Evolutionary conservation across 2,797 vertebrate genomes (phyloP), one percentile per base, ranked within the genome.

Genomic region (Acropternis orthonyx): DNA sequence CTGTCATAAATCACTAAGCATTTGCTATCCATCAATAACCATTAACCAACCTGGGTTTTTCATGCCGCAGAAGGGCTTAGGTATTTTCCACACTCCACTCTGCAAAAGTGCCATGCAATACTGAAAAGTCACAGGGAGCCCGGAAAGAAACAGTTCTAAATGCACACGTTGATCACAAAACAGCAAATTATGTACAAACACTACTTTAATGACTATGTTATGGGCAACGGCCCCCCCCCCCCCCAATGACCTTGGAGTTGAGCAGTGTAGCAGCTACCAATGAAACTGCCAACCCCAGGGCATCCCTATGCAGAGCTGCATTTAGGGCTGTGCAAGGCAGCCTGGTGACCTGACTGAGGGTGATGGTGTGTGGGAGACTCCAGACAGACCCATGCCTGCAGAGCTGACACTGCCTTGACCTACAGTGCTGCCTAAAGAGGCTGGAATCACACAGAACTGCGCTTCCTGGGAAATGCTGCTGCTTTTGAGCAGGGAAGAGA

Each of bases 21-120:
- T 73, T 87, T 92, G 80, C 59, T 76, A 43, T 23, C 80, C 85
- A 90, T 82, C 91, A 79, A 63, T 94, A 94, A 94, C 89, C 89
- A 94, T 88, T 86, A 96, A 94, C 94, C 67, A 79, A 41, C 49
- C 51, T 79, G 73, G 0, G 19, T 73, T 78, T 56, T 69, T 76
- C 34, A 78, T 4, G 5, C 30, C 3, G 1, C 24, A 36, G 8
- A 74, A 56, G 34, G 43, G 76, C 51, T 75, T 8, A 9, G 4
- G 8, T 12, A 41, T 79, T 89, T 86, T 69, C 44, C 71, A 58
- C 66, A 71, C 39, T 78, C 80, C 51, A 19, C 34, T 81, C 48
- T 39, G 39, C 48, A 32, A 43, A 85, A 44, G 34, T 23, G 28
- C 61, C 43, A 46, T 5, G 5, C 7, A 10, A 48, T 16, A 58